Conservation (phyloP, 2,113 vertebrate species). For the Ammodramus savannarum region DNA sequence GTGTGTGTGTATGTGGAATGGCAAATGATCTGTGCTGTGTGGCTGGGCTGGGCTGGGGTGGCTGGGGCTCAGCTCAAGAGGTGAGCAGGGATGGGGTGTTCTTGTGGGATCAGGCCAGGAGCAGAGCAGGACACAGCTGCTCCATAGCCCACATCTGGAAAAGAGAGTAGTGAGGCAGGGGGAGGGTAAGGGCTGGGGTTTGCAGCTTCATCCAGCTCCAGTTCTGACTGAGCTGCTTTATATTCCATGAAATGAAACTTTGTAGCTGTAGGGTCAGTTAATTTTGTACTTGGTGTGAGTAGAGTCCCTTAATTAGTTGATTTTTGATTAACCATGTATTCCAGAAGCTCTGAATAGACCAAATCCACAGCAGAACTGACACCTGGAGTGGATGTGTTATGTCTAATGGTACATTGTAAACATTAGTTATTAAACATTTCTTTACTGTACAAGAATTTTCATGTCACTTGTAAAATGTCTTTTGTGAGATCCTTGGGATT, state of each 20-base stretch:
- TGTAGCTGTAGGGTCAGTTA: neutral
- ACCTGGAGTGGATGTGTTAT: constrained; percentile 23
- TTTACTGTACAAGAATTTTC: constrained; percentile 80
- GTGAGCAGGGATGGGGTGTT: neutral
- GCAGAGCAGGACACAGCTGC: neutral
- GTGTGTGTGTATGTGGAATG: neutral
- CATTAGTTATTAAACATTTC: constrained; percentile 57
- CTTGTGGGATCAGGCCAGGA: neutral
- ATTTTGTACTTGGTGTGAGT: constrained; percentile 22
- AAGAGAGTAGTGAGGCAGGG: fast-evolving
- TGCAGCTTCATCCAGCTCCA: neutral
- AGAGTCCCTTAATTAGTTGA: neutral
- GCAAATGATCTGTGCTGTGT: neutral
- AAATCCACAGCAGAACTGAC: constrained; percentile 53
- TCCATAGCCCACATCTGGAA: neutral
- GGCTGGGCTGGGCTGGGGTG: neutral
- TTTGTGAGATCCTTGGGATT: constrained; percentile 82
- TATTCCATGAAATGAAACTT: neutral
- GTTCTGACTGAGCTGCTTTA: constrained; percentile 23
- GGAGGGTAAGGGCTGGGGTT: neutral
- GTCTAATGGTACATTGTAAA: constrained; percentile 77
- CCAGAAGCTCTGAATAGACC: constrained; percentile 48
- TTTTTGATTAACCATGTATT: neutral
- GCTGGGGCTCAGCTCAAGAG: neutral
- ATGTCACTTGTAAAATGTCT: constrained; percentile 82